phyloP scores from a whole-genome alignment of 2,113 vertebrate genomes.

The Ictalurus furcatus region DNA sequence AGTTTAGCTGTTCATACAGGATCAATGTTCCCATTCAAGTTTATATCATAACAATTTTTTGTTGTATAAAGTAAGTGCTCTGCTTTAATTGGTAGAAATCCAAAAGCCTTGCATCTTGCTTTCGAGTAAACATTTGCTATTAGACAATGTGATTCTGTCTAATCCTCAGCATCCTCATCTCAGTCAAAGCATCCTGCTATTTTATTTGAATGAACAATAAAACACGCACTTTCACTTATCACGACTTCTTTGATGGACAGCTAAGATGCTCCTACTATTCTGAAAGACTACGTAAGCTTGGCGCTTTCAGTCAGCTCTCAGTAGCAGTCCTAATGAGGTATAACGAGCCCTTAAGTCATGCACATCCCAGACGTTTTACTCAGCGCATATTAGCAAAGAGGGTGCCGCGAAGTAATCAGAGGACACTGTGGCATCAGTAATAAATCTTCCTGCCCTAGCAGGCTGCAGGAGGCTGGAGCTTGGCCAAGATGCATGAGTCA shows the following conservation, averaged over 20 bases:
- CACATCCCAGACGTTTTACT: background rate
- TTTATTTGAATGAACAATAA: background rate
- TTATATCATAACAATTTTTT: background rate
- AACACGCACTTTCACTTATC: background rate
- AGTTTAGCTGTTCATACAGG: background rate
- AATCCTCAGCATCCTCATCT: background rate
- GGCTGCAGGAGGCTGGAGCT: slow-evolving; percentile 4
- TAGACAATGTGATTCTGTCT: background rate
- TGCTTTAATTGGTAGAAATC: background rate
- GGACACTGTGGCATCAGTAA: slow-evolving; percentile 15
- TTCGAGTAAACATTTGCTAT: background rate
- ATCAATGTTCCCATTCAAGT: background rate
- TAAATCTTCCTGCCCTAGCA: slow-evolving; percentile 22
- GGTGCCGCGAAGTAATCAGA: slow-evolving; percentile 18
- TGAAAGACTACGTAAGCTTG: background rate
- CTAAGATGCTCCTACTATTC: background rate
- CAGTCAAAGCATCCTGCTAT: background rate
- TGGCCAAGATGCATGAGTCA: slow-evolving; percentile 28
- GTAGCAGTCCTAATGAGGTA: slow-evolving; percentile 13
- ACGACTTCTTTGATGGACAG: background rate
- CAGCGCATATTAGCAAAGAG: slow-evolving; percentile 15
- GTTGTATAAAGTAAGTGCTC: background rate
- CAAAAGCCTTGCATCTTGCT: background rate
- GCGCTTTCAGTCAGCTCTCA: background rate
- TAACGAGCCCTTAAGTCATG: background rate